Evolutionary conservation across 2,797 vertebrate species (phyloP).

Genomic region (Manis pentadactyla): DNA sequence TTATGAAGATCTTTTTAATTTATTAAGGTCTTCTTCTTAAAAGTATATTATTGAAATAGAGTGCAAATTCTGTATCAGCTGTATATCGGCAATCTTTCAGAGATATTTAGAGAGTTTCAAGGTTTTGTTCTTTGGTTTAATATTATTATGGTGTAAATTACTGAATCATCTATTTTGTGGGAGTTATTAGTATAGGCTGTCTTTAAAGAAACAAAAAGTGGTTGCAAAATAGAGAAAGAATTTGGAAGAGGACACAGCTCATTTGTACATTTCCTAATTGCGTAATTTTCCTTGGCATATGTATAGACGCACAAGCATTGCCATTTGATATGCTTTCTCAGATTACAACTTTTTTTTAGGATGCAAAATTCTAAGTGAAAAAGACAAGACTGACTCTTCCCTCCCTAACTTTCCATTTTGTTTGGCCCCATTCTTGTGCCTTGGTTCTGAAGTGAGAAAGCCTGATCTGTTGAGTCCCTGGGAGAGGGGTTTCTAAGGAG

Average conservation of each 20-base stretch:
- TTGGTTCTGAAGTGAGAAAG: neutral
- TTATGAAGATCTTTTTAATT: neutral
- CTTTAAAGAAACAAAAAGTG: neutral
- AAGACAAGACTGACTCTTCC: neutral
- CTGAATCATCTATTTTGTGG: neutral
- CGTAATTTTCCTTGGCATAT: neutral
- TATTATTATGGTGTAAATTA: neutral
- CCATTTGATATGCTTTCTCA: neutral
- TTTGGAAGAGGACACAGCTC: neutral
- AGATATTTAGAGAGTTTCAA: neutral
- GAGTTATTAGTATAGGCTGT: neutral
- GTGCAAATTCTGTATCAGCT: neutral
- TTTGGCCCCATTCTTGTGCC: neutral
- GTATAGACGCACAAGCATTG: neutral
- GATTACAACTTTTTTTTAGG: neutral
- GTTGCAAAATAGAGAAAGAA: neutral
- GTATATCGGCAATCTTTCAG: neutral
- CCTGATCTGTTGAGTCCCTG: neutral
- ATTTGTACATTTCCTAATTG: neutral
- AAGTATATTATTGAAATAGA: neutral
- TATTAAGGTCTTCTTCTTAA: neutral
- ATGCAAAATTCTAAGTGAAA: neutral
- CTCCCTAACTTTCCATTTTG: neutral
- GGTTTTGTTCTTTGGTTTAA: neutral
- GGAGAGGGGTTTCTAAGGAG: neutral